Evolutionary conservation across 2,888 invertebrate genomes (phyloP).

Genomic region (Hyppa rectilinea): DNA sequence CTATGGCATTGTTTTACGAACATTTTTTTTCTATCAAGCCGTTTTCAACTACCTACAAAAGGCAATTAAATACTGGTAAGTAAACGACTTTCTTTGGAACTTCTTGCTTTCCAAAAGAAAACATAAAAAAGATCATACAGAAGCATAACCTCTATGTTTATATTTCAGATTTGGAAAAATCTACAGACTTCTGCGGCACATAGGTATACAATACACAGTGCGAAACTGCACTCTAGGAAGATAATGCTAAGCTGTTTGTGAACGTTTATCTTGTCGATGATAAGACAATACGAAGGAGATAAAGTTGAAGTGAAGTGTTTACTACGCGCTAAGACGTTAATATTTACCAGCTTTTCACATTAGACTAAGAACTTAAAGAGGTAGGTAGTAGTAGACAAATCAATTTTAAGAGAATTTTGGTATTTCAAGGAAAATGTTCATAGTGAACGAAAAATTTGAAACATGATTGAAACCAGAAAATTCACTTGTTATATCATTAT

Average conservation of each 20-base stretch:
- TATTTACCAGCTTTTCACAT: not conserved
- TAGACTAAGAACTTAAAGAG: not conserved
- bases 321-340: not conserved
- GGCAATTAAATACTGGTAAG: not conserved
- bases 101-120: not conserved
- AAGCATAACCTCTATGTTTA: not conserved
- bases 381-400: not conserved
- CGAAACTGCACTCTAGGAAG: slow-evolving; percentile 15
- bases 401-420: not conserved
- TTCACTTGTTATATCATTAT: not conserved
- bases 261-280: slow-evolving; percentile 40
- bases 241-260: slow-evolving; percentile 50
- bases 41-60: not conserved
- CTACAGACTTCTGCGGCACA: not conserved
- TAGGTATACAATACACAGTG: slow-evolving; percentile 17
- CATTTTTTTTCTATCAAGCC: not conserved
- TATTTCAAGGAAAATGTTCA: not conserved
- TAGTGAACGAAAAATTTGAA: not conserved
- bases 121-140: not conserved
- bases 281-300: slow-evolving; percentile 32
- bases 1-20: slow-evolving; percentile 6
- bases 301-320: slow-evolving; percentile 23
- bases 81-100: not conserved
- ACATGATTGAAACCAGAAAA: not conserved
- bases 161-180: not conserved